Conservation (phyloP, 1,140 invertebrate genomes). For the Conus ventricosus region DNA sequence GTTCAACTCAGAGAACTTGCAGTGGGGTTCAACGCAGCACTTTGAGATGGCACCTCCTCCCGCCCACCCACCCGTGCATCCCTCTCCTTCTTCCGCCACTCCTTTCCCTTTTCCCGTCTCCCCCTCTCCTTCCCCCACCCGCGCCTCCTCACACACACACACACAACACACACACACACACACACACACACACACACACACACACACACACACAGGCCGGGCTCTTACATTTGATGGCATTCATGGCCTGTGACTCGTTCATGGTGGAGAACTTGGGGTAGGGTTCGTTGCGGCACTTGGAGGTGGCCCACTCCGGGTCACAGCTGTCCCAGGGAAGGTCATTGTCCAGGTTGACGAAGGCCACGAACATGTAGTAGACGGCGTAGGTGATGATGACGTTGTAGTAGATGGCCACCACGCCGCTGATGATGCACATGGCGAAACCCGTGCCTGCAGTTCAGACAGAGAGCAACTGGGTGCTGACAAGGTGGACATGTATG, state of each 20-base stretch:
- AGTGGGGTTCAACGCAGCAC: too few relatives aligned
- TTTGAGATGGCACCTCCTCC: background rate
- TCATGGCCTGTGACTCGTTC: background rate
- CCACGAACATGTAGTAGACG: slow-evolving; percentile 71
- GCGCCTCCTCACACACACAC: too few relatives aligned
- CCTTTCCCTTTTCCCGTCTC: too few relatives aligned
- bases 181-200: too few relatives aligned
- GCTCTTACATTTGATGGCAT: background rate
- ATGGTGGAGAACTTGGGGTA: background rate
- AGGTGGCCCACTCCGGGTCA: slow-evolving; percentile 30
- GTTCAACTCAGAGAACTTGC: too few relatives aligned
- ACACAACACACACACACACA: too few relatives aligned
- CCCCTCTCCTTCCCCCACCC: too few relatives aligned
- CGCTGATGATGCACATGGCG: slow-evolving; percentile 70
- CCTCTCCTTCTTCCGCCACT: too few relatives aligned
- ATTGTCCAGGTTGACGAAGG: slow-evolving; percentile 62
- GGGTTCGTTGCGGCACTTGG: background rate
- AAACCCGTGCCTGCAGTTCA: slow-evolving; percentile 62
- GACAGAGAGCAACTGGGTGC: background rate
- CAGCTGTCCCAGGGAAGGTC: slow-evolving; percentile 64
- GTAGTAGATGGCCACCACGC: slow-evolving; percentile 71
- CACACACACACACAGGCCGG: too few relatives aligned
- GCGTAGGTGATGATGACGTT: slow-evolving; percentile 74
- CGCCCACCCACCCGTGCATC: too few relatives aligned
- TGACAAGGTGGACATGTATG: background rate